Base-by-base conservation (phyloP, 2,113 vertebrate species). In the Columba livia region DNA sequence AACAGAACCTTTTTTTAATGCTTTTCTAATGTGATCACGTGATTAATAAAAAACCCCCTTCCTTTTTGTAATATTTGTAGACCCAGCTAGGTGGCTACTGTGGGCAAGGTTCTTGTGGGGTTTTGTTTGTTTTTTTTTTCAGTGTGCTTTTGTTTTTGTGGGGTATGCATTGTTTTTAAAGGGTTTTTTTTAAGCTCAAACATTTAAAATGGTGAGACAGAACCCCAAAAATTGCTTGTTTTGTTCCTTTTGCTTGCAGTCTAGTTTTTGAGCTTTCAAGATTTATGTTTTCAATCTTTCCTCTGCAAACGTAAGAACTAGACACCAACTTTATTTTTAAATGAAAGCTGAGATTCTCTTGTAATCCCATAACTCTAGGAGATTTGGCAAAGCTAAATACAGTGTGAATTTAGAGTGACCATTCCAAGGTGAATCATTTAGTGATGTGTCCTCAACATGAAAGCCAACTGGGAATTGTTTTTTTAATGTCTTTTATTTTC, bases 371-470 rank as follows among this genome's bases (percentile, higher is more conserved):
- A 90, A 96, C 83, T 91, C 82, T 57, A 62, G 71, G 60, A 93
- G 79, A 86, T 88, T 90, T 93, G 92, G 92, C 92, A 96, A 32
- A 78, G 77, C 90, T 94, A 80, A 96, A 93, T 36, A 78, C 65
- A 79, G 29, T 85, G 62, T 69, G 73, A 96, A 92, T 95, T 90
- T 78, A 78, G 77, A 95, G 44, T 88, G 90, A 73, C 88, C 95
- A 81, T 96, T 97, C 93, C 96, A 96, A 96, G 93, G 96, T 96
- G 95, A 97, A 92, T 94, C 83, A 79, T 90, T 95, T 79, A 50
- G 50, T 61, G 61, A 44, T 89, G 57, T 89, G 72, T 89, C 69
- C 82, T 84, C 69, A 48, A 65, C 57, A 29, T 69, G 82, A 84
- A 79, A 96, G 80, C 85, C 65, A 94, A 38, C 28, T 84, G 83